Base-by-base conservation (phyloP, 2,888 invertebrate species). In the Phaedon cochleariae region DNA sequence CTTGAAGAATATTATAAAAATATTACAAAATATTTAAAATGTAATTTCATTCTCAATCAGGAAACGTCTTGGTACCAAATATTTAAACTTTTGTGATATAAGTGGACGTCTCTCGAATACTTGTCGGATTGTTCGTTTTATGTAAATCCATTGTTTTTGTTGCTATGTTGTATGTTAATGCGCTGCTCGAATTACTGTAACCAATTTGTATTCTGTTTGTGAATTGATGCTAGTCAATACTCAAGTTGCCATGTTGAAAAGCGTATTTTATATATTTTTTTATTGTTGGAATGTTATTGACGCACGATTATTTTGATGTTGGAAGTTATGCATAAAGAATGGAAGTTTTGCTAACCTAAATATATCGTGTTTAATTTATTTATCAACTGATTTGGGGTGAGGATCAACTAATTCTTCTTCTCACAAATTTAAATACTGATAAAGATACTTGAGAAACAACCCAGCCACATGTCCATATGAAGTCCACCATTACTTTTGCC, bases 171-270 rank as follows among this genome's bases (percentile, higher is more conserved):
- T 54, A 31, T 17, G n/a, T 12, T 52, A 52, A 52, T 31, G 15
- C 41, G 15, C n/a, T n/a, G n/a, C 41, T 15, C 41, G 41, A 41
- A 41, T 55, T 18, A 21, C 21, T 41, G 37, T 22, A 20, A 55
- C 15, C 12, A 4, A 7, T 18, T 21, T 41, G 26, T 22, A 26
- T 21, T 54, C 37, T 7, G 4, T 41, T 45, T 55, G 37, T 26
- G 1, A 57, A 26, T 45, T 46, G 22, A 26, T 20, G 46, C 57
- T 57, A 57, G 57, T 57, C 57, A 45, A 26, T 57, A 26, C 26
- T 57, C 41, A 26, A 15, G 26, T 45, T 57, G 57, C 57, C 57
- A 57, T 45, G 45, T 17, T 57, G n/a, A 45, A 17, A 26, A n/a
- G 18, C 31, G 20, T 22, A n/a, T 55, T 41, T 21, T 57, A 17